Conservation (phyloP, 2,113 vertebrate genomes). For the Galemys pyrenaicus region DNA sequence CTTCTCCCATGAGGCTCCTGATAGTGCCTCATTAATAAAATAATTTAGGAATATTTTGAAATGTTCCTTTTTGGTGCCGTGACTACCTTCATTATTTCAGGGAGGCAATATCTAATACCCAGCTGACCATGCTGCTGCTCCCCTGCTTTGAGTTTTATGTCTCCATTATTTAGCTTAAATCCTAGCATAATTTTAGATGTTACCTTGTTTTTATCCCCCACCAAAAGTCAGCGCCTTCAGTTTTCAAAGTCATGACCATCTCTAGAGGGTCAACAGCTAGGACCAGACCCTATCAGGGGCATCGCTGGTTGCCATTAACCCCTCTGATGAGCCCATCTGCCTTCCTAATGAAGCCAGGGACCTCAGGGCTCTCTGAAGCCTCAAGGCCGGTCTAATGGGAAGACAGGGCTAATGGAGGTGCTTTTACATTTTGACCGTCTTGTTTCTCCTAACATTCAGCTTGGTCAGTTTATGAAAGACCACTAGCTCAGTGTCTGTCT, state of each 20-base stretch:
- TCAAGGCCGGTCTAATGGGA: constrained; percentile 46
- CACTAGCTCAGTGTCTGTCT: neutral
- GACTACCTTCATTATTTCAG: neutral
- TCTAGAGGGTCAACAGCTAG: constrained; percentile 54
- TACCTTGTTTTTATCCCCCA: neutral
- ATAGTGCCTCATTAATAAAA: neutral
- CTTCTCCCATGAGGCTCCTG: neutral
- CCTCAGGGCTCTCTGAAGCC: constrained; percentile 60
- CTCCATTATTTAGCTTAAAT: neutral
- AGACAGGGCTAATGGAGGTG: neutral
- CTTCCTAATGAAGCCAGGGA: constrained; percentile 80
- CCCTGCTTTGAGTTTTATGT: constrained; percentile 1
- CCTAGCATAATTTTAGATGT: constrained; percentile 24
- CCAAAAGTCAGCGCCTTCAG: constrained; percentile 51
- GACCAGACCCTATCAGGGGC: constrained; percentile 37
- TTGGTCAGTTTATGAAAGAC: neutral
- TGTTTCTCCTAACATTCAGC: neutral
- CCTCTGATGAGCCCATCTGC: constrained; percentile 80
- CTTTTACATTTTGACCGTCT: constrained; percentile 31
- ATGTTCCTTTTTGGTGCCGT: neutral
- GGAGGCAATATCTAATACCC: neutral
- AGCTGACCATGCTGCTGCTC: neutral
- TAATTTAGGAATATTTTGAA: constrained; percentile 25
- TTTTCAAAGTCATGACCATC: constrained; percentile 68
- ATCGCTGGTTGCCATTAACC: constrained; percentile 69